Conservation (phyloP, 2,888 invertebrate genomes). For the Allacma fusca region DNA sequence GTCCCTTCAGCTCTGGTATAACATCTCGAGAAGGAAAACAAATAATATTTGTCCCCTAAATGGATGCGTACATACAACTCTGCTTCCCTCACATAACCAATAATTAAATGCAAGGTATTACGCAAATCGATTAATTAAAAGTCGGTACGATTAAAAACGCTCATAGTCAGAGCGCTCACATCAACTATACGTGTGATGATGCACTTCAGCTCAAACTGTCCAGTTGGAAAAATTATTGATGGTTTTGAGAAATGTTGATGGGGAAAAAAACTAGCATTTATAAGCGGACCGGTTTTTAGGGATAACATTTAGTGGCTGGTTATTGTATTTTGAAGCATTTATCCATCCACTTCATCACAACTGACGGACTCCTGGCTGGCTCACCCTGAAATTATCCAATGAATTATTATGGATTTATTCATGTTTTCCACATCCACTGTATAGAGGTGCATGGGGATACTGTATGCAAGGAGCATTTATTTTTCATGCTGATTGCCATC, state of each 20-base stretch:
- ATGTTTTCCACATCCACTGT: not conserved
- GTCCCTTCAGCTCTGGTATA: no score
- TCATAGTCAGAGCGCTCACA: no score
- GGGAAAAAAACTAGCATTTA: no score
- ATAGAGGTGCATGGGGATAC: not conserved
- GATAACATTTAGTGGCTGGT: not conserved
- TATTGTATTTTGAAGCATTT: not conserved
- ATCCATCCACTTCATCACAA: not conserved
- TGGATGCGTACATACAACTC: not conserved
- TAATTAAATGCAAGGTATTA: not conserved
- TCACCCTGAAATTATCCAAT: constrained; percentile 8
- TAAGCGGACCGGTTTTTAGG: no score
- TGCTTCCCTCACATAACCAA: not conserved
- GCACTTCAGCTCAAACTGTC: no score
- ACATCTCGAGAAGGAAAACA: not conserved
- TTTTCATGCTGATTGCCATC: not conserved
- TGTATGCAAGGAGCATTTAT: not conserved
- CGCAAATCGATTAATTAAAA: not conserved
- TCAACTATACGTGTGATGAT: no score
- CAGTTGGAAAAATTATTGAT: no score
- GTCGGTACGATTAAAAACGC: not conserved
- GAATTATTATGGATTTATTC: constrained; percentile 4
- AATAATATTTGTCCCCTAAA: not conserved
- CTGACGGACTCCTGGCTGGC: not conserved
- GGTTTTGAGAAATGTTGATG: no score